Percentiles rank a stretch among this genome's conserved stretches.
Evolutionary conservation across 2,888 invertebrate genomes (phyloP).

Genomic region (Brassicogethes aeneus): DNA sequence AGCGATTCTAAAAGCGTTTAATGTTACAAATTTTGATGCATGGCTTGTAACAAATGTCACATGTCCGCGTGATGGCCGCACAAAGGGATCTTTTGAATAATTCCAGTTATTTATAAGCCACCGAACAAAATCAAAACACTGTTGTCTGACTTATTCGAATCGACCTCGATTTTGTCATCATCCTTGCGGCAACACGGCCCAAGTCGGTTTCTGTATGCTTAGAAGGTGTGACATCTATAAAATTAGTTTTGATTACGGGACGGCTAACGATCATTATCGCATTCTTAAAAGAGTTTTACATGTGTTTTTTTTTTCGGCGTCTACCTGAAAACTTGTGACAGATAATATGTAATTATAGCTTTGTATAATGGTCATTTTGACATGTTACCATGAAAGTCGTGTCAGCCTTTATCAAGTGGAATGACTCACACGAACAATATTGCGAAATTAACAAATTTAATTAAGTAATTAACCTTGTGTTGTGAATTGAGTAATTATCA

Average conservation of each 20-base stretch:
- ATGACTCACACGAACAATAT: background rate
- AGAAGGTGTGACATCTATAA: background rate
- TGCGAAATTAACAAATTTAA: background rate
- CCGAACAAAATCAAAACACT: background rate
- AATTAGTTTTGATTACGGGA: background rate
- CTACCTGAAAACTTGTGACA: background rate
- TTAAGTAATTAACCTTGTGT: background rate
- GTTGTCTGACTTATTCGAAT: too few species aligned
- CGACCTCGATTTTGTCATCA: background rate
- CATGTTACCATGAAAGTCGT: background rate
- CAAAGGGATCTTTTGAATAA: background rate
- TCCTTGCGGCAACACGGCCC: background rate
- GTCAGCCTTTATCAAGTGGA: background rate
- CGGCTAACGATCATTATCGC: background rate
- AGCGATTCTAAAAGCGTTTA: background rate
- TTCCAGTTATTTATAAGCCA: background rate
- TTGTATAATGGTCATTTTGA: background rate
- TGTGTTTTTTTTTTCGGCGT: background rate
- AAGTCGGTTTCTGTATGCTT: background rate
- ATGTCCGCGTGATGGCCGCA: background rate
- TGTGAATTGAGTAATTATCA: background rate
- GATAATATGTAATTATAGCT: background rate
- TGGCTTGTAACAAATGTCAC: constrained; percentile 2
- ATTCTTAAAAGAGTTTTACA: background rate
- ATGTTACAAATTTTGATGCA: background rate